Evolutionary conservation across 2,113 vertebrate species (phyloP).

Genomic region (Indicator indicator): DNA sequence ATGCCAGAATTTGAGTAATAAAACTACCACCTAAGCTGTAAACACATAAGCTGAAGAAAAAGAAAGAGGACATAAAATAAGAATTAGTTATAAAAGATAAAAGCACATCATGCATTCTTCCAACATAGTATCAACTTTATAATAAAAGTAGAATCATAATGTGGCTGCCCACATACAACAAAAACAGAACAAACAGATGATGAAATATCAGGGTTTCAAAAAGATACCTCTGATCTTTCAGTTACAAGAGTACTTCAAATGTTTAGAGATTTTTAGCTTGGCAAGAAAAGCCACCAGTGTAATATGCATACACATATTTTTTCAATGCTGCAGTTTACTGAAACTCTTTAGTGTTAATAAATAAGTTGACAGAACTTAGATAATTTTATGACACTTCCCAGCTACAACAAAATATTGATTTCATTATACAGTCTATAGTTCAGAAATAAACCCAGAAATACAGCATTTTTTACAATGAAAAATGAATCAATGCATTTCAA

Average conservation of each 20-base stretch:
- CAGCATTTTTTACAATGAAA: constrained; percentile 12
- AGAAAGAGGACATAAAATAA: constrained; percentile 62
- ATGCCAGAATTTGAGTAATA: constrained; percentile 43
- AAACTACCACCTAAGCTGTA: constrained; percentile 36
- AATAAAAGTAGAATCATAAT: constrained; percentile 64
- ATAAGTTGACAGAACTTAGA: constrained; percentile 67
- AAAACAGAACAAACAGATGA: constrained; percentile 59
- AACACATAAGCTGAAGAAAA: constrained; percentile 43
- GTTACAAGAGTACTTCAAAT: constrained; percentile 64
- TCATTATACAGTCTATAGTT: constrained; percentile 26
- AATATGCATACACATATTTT: constrained; percentile 61
- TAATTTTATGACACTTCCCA: constrained; percentile 60
- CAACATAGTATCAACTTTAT: constrained; percentile 39
- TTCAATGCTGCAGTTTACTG: constrained; percentile 62
- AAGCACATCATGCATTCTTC: constrained; percentile 59
- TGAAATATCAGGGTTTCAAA: constrained; percentile 67
- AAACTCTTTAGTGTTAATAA: constrained; percentile 67
- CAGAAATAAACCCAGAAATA: constrained; percentile 29
- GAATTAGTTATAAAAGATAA: constrained; percentile 69
- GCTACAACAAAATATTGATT: constrained; percentile 59
- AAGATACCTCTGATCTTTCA: constrained; percentile 71
- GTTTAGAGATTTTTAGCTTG: constrained; percentile 67
- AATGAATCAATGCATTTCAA: constrained; percentile 34
- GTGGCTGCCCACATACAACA: constrained; percentile 53
- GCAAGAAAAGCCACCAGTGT: constrained; percentile 55